Percentiles rank a stretch among this genome's conserved stretches.
Conservation (phyloP, 2,797 vertebrate genomes). For the Vespertilio murinus region DNA sequence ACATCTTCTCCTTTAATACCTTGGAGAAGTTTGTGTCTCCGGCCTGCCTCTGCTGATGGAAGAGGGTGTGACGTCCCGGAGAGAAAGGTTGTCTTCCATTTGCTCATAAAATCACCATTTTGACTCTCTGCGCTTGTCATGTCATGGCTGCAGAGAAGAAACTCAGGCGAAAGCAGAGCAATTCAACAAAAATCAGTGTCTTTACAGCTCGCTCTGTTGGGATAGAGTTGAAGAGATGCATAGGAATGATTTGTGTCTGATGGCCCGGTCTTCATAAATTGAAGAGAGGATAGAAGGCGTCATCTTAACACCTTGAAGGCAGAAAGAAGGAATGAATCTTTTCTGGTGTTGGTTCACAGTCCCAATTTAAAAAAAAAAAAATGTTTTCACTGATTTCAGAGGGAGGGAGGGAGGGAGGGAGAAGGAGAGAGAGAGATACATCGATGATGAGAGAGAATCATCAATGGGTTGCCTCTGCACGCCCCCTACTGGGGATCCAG, state of each 20-base stretch:
- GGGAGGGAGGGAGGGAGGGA: background rate
- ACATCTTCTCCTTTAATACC: slow-evolving; percentile 91
- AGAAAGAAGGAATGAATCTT: background rate
- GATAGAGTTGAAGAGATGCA: background rate
- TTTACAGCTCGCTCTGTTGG: background rate
- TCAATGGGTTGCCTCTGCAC: background rate
- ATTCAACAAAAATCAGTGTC: background rate
- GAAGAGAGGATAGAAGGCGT: background rate
- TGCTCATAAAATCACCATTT: slow-evolving; percentile 59
- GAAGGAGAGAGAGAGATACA: background rate
- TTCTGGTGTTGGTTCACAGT: background rate
- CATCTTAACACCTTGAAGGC: background rate
- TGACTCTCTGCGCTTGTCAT: slow-evolving; percentile 37
- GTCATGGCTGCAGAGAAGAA: background rate
- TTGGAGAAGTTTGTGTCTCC: slow-evolving; percentile 85
- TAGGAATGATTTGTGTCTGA: background rate
- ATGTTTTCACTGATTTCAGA: background rate
- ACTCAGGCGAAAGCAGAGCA: background rate
- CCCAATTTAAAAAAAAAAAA: background rate
- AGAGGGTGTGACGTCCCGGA: slow-evolving; percentile 74
- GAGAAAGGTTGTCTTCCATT: slow-evolving; percentile 55
- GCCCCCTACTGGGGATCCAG: background rate
- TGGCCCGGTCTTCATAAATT: background rate
- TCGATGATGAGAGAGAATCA: background rate
- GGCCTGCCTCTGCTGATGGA: slow-evolving; percentile 85